These are phyloP conservation scores for Hermatobates lingyangjiaoensis DNA, from an alignment of 1,140 invertebrate genomes.

Conservation along the genomic window DNA sequence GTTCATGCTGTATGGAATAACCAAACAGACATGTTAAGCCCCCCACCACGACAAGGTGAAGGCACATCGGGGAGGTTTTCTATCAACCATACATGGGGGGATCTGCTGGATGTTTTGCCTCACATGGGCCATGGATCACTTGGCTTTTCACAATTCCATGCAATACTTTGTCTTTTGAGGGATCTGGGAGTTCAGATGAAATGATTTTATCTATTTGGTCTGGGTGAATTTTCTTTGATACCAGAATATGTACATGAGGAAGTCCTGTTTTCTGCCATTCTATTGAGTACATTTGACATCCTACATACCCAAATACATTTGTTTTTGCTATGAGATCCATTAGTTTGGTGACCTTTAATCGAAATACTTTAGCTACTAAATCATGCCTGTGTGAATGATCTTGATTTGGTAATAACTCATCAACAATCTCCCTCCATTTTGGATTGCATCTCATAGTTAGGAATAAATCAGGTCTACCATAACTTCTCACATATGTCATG, in stretches of 20 bases:
- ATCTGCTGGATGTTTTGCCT: slow-evolving; percentile 25
- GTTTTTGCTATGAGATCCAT: slow-evolving; percentile 21
- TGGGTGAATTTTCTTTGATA: not conserved
- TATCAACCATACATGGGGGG: slow-evolving; percentile 29
- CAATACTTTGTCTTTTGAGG: slow-evolving; percentile 22
- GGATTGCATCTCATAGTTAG: slow-evolving; percentile 30
- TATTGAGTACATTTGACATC: slow-evolving; percentile 23
- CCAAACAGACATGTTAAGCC: no score
- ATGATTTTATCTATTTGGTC: slow-evolving; percentile 15
- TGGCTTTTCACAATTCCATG: slow-evolving; percentile 24
- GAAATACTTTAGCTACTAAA: slow-evolving; percentile 23
- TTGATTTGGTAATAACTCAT: slow-evolving; percentile 18
- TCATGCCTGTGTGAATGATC: slow-evolving; percentile 16
- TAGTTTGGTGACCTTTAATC: slow-evolving; percentile 24
- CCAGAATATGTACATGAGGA: slow-evolving; percentile 21
- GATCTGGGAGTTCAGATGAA: slow-evolving; percentile 33
- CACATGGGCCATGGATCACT: slow-evolving; percentile 36
- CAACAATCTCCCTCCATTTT: slow-evolving; percentile 27
- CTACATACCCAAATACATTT: slow-evolving; percentile 19
- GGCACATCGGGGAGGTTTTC: no score
- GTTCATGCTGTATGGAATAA: no score
- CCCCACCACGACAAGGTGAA: no score
- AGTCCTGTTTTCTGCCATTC: slow-evolving; percentile 30
- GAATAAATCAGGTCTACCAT: slow-evolving; percentile 25
- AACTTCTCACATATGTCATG: slow-evolving; percentile 28